phyloP scores from a whole-genome alignment of 2,113 vertebrate species.

The Nematolebias whitei region DNA sequence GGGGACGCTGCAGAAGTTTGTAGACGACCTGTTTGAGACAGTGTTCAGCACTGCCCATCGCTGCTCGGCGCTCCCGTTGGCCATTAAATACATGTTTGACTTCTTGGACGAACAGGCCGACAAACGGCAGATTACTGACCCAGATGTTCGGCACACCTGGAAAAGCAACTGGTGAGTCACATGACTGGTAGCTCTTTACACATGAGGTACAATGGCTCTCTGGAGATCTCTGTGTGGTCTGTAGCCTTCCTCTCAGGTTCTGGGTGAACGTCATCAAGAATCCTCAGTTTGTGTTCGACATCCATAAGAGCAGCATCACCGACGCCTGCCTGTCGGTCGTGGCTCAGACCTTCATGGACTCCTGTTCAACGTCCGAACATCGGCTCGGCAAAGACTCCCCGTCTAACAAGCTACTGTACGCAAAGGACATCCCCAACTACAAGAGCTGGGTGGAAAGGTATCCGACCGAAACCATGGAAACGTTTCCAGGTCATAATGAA shows the following conservation, averaged over 20 bases:
- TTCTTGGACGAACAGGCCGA: conserved; percentile 92
- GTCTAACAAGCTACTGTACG: conserved; percentile 92
- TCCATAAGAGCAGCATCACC: conserved; percentile 93
- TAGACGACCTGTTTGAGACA: conserved; percentile 92
- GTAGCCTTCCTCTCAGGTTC: conserved; percentile 88
- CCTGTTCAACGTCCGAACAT: conserved; percentile 90
- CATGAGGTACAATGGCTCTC: neutral
- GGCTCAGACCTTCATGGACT: conserved; percentile 95
- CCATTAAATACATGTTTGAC: conserved; percentile 96
- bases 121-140: conserved; percentile 87
- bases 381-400: conserved; percentile 91
- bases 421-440: conserved; percentile 94
- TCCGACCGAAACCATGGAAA: neutral
- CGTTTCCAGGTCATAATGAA: too few relatives aligned
- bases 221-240: neutral
- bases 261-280: conserved; percentile 96
- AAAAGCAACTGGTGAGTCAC: conserved; percentile 90
- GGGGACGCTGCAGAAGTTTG: conserved; percentile 94
- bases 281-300: conserved; percentile 93
- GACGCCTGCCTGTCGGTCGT: conserved; percentile 91
- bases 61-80: conserved; percentile 87
- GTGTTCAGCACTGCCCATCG: conserved; percentile 92
- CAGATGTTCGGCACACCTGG: conserved; percentile 92
- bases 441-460: conserved; percentile 94
- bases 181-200: neutral